A percentile compares a stretch with the other conserved stretches of the same genome.
These are phyloP conservation scores for Rhabditoides inermis DNA, from an alignment of 2,888 invertebrate genomes.

Conservation along the genomic window DNA sequence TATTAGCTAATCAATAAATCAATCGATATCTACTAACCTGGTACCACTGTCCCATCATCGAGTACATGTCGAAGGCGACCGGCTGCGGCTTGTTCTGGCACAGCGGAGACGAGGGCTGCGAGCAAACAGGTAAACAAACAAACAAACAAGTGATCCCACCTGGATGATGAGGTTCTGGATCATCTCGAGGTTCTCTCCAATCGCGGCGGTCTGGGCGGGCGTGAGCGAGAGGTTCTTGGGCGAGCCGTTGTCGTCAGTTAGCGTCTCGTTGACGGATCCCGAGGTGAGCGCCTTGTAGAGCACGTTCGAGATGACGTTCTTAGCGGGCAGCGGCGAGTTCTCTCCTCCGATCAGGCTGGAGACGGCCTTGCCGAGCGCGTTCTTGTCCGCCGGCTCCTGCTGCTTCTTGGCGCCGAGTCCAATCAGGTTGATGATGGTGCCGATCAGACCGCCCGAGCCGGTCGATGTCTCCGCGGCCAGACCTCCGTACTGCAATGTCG, in stretches of 20 bases:
- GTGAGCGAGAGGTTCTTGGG: slow-evolving; percentile 24
- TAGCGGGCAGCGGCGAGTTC: slow-evolving; percentile 47
- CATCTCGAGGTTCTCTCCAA: slow-evolving; percentile 51
- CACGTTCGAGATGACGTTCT: slow-evolving; percentile 47
- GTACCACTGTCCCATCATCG: slow-evolving; percentile 52
- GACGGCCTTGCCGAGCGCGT: slow-evolving; percentile 42
- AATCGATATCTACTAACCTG: slow-evolving; percentile 23
- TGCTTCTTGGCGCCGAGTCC: slow-evolving; percentile 41
- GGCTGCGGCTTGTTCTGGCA: slow-evolving; percentile 51
- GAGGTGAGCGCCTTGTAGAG: slow-evolving; percentile 51
- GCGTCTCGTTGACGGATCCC: slow-evolving; percentile 35
- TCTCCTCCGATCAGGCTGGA: slow-evolving; percentile 42
- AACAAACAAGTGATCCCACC: too few species aligned
- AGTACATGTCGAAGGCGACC: slow-evolving; percentile 46
- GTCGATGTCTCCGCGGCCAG: slow-evolving; percentile 42
- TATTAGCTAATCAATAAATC: not conserved
- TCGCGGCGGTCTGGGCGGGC: slow-evolving; percentile 44
- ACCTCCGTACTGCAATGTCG: slow-evolving; percentile 36
- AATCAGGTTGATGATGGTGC: slow-evolving; percentile 48
- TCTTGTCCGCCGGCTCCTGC: slow-evolving; percentile 29
- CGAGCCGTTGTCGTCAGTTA: slow-evolving; percentile 19
- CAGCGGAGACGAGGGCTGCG: slow-evolving; percentile 49
- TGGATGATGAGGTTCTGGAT: slow-evolving; percentile 51
- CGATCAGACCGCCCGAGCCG: slow-evolving; percentile 43
- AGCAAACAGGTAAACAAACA: too few species aligned